Evolutionary conservation across 2,113 vertebrate genomes (phyloP).

Genomic region (Psophia crepitans): DNA sequence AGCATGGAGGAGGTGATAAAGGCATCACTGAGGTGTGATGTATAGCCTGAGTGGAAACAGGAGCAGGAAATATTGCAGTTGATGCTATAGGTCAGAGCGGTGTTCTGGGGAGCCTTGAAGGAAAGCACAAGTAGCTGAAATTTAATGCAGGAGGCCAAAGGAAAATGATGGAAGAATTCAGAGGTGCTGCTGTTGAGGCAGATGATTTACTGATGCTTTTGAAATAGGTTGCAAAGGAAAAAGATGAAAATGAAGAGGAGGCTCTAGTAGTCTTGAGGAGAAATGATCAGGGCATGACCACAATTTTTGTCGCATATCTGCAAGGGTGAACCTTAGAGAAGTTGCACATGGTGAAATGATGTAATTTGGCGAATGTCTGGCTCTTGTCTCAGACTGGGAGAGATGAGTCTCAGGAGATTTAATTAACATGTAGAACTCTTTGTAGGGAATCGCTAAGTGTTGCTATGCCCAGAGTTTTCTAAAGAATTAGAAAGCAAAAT

Average conservation of each 20-base stretch:
- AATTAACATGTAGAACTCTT: neutral
- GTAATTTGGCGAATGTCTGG: constrained; percentile 6
- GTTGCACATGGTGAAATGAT: neutral
- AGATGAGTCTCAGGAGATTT: constrained; percentile 7
- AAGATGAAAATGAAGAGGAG: constrained; percentile 37
- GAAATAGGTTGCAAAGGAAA: constrained; percentile 22
- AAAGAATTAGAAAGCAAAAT: neutral
- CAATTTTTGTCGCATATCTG: constrained; percentile 1
- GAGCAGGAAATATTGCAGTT: constrained; percentile 22
- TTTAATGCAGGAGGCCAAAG: constrained; percentile 44
- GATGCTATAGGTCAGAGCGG: constrained; percentile 25
- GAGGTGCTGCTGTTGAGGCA: neutral
- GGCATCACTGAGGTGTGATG: neutral
- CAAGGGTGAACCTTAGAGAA: neutral
- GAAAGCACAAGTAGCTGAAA: constrained; percentile 17
- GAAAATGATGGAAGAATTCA: constrained; percentile 33
- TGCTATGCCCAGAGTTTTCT: neutral
- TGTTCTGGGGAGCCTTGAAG: constrained; percentile 30
- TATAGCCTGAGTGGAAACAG: neutral
- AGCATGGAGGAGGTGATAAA: neutral
- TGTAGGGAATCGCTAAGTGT: neutral
- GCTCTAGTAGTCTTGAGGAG: neutral
- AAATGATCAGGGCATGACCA: constrained; percentile 17
- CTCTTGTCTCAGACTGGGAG: neutral
- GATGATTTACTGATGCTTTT: constrained; percentile 52